These are phyloP conservation scores for Myrmecobius fasciatus DNA, from an alignment of 2,113 vertebrate species.

Conservation along the genomic window DNA sequence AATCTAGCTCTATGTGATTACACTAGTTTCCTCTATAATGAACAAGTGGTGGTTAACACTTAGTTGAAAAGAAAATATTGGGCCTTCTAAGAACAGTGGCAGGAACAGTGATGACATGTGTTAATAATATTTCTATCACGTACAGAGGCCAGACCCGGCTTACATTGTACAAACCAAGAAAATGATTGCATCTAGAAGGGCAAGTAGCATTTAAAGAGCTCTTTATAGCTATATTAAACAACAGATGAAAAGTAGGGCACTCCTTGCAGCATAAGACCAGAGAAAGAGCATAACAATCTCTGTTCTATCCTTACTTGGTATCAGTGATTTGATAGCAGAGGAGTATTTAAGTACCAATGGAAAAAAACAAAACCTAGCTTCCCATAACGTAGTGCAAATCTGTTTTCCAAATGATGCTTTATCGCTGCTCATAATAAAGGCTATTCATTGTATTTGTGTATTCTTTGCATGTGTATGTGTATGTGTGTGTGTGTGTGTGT, in stretches of 20 bases:
- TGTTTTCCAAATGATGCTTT: conserved; percentile 14
- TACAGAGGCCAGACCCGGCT: neutral
- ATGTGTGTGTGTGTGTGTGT: neutral
- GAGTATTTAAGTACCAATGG: neutral
- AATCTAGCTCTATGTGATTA: neutral
- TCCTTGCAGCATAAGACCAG: neutral
- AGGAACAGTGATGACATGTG: neutral
- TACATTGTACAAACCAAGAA: neutral
- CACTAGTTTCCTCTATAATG: neutral
- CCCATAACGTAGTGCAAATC: neutral
- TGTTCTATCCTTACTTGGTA: neutral
- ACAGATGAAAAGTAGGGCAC: neutral
- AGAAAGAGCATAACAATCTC: neutral
- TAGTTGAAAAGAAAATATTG: neutral
- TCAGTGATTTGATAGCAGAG: neutral
- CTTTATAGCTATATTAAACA: neutral
- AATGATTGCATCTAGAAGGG: neutral
- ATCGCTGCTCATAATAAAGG: neutral
- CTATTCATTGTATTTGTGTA: neutral
- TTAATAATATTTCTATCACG: conserved; percentile 30
- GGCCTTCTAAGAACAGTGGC: conserved; percentile 6
- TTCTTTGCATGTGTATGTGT: neutral
- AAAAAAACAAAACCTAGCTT: neutral
- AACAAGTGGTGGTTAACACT: neutral
- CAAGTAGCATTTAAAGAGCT: neutral